phyloP scores from a whole-genome alignment of 2,797 vertebrate species.

The Sebastes iracundus region DNA sequence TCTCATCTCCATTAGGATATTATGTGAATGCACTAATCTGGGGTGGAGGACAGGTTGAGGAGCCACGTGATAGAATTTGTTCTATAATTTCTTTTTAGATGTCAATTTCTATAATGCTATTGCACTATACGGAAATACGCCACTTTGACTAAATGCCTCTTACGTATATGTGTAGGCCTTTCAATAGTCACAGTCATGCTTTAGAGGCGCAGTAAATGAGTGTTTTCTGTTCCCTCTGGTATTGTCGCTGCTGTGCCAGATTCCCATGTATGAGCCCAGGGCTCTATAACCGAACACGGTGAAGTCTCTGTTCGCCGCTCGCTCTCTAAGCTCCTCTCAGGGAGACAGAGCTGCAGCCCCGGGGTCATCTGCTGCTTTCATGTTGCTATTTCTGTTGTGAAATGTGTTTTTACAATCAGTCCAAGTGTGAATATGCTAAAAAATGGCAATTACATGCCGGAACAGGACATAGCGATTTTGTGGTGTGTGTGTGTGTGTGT shows the following conservation, averaged over 20 bases:
- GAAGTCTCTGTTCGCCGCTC: conserved; percentile 14
- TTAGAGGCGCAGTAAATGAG: conserved; percentile 10
- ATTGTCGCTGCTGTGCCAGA: not conserved
- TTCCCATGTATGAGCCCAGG: conserved; percentile 16
- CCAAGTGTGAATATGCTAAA: conserved; percentile 30
- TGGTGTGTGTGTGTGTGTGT: not conserved
- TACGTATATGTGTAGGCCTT: not conserved
- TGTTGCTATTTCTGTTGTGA: conserved; percentile 27
- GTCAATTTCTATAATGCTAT: not conserved
- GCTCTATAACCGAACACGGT: conserved; percentile 20
- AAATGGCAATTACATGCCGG: conserved; percentile 20
- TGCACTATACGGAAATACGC: not conserved
- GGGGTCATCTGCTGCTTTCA: conserved; percentile 25
- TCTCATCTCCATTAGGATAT: not conserved
- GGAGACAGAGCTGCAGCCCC: conserved; percentile 12
- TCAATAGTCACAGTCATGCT: conserved; percentile 10
- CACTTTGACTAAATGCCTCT: not conserved
- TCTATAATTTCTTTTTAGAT: not conserved
- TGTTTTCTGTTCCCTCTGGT: not conserved
- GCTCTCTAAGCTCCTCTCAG: conserved; percentile 5
- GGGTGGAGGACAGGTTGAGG: not conserved
- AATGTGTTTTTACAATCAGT: conserved; percentile 35
- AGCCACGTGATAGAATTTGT: not conserved
- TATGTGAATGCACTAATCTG: not conserved
- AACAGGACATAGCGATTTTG: not conserved